phyloP scores from a whole-genome alignment of 2,888 invertebrate species.

The Ormyrus labotus region DNA sequence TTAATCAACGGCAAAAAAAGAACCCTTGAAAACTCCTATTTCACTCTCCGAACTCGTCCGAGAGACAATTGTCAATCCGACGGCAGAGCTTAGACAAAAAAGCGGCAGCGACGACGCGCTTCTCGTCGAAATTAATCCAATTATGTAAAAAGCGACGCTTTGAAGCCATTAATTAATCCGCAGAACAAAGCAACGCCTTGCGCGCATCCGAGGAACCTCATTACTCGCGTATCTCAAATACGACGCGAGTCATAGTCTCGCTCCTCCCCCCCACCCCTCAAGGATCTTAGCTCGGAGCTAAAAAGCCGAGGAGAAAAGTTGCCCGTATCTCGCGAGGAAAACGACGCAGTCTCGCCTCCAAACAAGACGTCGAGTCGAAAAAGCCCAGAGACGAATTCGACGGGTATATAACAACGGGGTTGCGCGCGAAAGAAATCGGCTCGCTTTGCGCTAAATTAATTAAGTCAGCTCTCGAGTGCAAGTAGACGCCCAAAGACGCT shows the following conservation, averaged over 20 bases:
- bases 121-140: constrained; percentile 23
- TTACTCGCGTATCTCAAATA: constrained; percentile 39
- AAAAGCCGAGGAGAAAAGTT: constrained; percentile 13
- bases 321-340: too few species aligned
- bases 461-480: neutral
- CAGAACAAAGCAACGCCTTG: constrained; percentile 19
- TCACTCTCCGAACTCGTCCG: too few species aligned
- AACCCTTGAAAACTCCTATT: too few species aligned
- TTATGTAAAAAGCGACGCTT: constrained; percentile 21
- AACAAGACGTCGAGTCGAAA: neutral
- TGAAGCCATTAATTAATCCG: constrained; percentile 40
- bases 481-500: neutral
- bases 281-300: constrained; percentile 25
- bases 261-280: neutral
- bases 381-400: neutral
- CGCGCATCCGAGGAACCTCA: constrained; percentile 16
- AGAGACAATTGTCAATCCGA: too few species aligned
- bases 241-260: neutral
- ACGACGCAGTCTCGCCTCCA: too few species aligned
- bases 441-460: constrained; percentile 21
- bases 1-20: too few species aligned
- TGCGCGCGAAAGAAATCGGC: constrained; percentile 12
- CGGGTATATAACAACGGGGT: neutral
- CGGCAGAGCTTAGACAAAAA: too few species aligned
- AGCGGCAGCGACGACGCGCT: neutral